Evolutionary conservation across 2,797 vertebrate genomes (phyloP), one percentile per base, ranked within the genome.

Genomic region (Jordanella pulchra): DNA sequence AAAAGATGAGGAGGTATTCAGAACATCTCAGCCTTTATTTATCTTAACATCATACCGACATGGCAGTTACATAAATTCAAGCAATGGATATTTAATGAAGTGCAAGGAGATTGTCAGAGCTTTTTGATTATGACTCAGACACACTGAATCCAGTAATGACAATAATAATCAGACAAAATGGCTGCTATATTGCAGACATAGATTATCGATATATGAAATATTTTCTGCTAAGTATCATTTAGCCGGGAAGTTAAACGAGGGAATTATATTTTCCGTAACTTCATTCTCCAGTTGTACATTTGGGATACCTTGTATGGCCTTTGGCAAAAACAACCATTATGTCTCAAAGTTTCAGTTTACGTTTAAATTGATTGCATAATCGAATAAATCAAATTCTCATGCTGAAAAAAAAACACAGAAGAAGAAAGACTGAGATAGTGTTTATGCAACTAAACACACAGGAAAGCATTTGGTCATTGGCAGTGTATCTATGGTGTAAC

Each of bases 11-110:
- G 68, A 80, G 44, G 64, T 58, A 28, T 73, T 79, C 35, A 83
- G 71, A 72, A 50, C 12, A 11, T 77, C 80, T 87, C 73, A 79
- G 48, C 71, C n/a, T 58, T 55, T 28, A 48, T 81, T 86, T 79
- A 77, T 84, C 86, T 83, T 10, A 68, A 85, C 67, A 73, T 39
- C 27, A 58, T 56, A 69, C 60, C 64, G 66, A n/a, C 32, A 64
- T 70, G 25, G 66, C 65, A 65, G 69, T 69, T 51, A 65, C 67
- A 73, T 61, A 65, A 75, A 85, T 32, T 39, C 69, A 35, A 53
- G 3, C 28, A 45, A 72, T 73, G 69, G 72, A 70, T 65, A 17
- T 21, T 72, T 61, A 58, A 66, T 47, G 65, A 47, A 30, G 45
- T 56, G 65, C 11, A 21, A 35, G n/a, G 50, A 58, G 30, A 30